Percentiles rank a stretch among this genome's conserved stretches.
phyloP scores from a whole-genome alignment of 2,113 vertebrate species.

The Pterocles burchelli region DNA sequence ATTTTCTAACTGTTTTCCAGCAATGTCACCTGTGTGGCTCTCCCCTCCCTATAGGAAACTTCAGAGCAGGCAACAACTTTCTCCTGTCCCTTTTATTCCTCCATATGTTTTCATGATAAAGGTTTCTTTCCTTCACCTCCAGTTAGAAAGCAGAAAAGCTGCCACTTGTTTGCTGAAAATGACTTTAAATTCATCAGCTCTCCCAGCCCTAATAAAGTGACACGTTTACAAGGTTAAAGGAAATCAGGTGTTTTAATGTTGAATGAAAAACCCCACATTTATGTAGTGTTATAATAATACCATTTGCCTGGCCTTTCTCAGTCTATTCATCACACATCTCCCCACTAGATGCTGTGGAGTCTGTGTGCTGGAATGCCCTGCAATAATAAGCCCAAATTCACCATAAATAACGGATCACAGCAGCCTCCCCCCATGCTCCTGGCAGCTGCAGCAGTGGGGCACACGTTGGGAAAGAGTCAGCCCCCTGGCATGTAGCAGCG shows the following conservation, averaged over 20 bases:
- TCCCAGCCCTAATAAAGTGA: constrained; percentile 69
- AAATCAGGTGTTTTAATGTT: constrained; percentile 77
- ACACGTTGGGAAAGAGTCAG: rapidly evolving
- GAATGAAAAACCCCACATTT: constrained; percentile 71
- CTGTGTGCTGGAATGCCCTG: constrained; percentile 5
- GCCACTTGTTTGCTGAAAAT: constrained; percentile 35
- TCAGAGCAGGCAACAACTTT: not conserved
- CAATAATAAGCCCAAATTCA: constrained; percentile 41
- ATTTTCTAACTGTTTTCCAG: constrained; percentile 23
- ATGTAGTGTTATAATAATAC: constrained; percentile 76
- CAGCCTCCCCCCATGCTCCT: not conserved
- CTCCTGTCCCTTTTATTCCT: not conserved
- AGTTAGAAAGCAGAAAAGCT: not conserved
- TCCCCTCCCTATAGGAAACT: not conserved
- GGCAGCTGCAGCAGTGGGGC: not conserved
- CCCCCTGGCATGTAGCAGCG: not conserved
- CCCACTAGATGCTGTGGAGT: constrained; percentile 48
- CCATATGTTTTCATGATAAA: not conserved
- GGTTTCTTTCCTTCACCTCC: not conserved
- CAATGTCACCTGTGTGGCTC: not conserved
- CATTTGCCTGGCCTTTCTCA: constrained; percentile 71
- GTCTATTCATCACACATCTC: constrained; percentile 65
- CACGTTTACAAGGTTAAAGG: constrained; percentile 75
- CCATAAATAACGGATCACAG: constrained; percentile 19
- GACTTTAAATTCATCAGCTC: constrained; percentile 66